phyloP scores from a whole-genome alignment of 2,797 vertebrate species.

The Tapera naevia region DNA sequence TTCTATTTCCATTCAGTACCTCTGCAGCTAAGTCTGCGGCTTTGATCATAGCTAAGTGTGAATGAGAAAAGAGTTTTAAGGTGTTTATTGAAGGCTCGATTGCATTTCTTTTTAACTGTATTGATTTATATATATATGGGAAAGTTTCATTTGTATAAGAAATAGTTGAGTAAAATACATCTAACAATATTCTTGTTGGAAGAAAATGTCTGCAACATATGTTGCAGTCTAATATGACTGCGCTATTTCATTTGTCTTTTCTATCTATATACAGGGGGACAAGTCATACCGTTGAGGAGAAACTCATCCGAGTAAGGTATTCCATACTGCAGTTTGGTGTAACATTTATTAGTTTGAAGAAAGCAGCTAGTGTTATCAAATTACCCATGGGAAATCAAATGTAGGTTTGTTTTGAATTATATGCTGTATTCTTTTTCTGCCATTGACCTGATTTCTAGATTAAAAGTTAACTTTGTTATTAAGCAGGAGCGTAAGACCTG shows the following conservation, averaged over 20 bases:
- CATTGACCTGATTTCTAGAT: neutral
- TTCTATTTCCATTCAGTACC: neutral
- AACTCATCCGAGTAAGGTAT: neutral
- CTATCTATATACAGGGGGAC: neutral
- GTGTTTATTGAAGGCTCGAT: neutral
- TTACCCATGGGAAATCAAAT: neutral
- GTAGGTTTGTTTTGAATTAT: neutral
- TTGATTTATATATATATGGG: neutral
- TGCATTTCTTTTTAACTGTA: neutral
- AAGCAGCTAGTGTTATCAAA: neutral
- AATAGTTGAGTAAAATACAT: neutral
- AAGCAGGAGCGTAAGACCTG: neutral
- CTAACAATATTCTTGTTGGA: neutral
- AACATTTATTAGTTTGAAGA: neutral
- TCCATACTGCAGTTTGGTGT: neutral
- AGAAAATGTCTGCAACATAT: neutral
- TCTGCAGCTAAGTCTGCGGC: neutral
- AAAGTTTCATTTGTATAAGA: slow-evolving; percentile 3
- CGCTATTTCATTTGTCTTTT: slow-evolving; percentile 3
- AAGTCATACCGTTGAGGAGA: neutral
- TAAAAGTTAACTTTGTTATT: neutral
- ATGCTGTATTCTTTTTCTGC: neutral
- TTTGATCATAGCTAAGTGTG: neutral
- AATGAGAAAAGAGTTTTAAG: neutral
- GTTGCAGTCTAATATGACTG: neutral